Percentiles rank a stretch among this genome's conserved stretches.
phyloP scores from a whole-genome alignment of 2,113 vertebrate species.

The Amphiprion ocellaris region DNA sequence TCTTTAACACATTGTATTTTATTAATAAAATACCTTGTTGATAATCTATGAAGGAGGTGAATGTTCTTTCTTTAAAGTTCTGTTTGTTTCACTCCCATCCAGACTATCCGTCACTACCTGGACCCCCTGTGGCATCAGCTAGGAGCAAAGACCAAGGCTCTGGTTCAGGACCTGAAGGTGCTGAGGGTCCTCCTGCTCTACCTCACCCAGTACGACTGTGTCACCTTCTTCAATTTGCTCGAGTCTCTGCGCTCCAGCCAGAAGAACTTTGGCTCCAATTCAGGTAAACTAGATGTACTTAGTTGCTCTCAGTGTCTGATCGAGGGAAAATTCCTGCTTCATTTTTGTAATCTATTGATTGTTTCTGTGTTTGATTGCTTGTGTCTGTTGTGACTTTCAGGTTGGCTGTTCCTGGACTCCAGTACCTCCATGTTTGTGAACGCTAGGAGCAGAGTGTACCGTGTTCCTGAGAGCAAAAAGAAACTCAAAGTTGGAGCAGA shows the following conservation, averaged over 20 bases:
- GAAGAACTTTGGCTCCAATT: constrained; percentile 96
- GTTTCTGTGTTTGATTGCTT: background rate
- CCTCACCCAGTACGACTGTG: constrained; percentile 97
- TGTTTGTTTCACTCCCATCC: background rate
- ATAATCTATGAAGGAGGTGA: background rate
- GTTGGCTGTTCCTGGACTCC: constrained; percentile 97
- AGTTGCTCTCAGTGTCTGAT: background rate
- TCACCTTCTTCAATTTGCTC: constrained; percentile 96
- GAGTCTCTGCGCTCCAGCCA: constrained; percentile 95
- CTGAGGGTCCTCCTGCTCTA: constrained; percentile 92
- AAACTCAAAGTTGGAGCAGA: constrained; percentile 84
- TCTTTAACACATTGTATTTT: background rate
- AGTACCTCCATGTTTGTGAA: constrained; percentile 97
- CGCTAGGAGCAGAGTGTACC: constrained; percentile 91
- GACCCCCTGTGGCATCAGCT: constrained; percentile 98
- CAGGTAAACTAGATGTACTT: constrained; percentile 83
- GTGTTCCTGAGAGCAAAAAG: constrained; percentile 87
- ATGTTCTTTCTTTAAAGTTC: background rate
- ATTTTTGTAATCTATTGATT: background rate
- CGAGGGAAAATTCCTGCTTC: background rate
- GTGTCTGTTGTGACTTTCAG: constrained; percentile 71
- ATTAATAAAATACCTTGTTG: background rate
- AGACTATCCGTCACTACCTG: constrained; percentile 96
- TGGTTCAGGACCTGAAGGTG: constrained; percentile 97
- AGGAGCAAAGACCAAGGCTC: constrained; percentile 93